Evolutionary conservation across 2,797 vertebrate species (phyloP).

Genomic region (Gorsachius magnificus): DNA sequence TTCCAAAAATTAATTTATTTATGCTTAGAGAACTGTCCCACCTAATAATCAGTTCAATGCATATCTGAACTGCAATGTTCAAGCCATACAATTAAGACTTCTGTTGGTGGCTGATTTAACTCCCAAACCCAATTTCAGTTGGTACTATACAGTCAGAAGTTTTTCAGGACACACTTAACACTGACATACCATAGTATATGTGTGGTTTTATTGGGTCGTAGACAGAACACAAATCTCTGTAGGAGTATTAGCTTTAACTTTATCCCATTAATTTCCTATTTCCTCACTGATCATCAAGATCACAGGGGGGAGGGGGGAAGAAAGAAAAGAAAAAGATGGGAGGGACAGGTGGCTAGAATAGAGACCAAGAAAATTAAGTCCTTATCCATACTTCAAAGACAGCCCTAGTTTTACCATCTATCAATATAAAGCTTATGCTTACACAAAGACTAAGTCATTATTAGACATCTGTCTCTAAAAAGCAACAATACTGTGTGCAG

Average conservation of each 20-base stretch:
- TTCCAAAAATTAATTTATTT: background rate
- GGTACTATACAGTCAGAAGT: background rate
- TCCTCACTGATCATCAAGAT: background rate
- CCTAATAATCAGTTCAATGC: background rate
- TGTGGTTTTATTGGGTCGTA: background rate
- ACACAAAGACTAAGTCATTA: background rate
- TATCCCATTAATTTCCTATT: background rate
- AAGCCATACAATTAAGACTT: background rate
- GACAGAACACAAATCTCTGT: background rate
- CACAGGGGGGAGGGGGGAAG: too few relatives aligned
- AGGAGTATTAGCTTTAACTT: background rate
- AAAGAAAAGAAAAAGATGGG: background rate
- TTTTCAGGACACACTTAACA: background rate
- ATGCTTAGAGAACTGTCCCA: background rate
- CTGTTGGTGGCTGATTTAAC: background rate
- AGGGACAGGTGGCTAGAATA: background rate
- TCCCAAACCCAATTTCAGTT: background rate
- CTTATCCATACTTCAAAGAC: background rate
- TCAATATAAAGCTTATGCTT: background rate
- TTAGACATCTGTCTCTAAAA: background rate
- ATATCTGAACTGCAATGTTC: background rate
- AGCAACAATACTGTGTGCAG: background rate
- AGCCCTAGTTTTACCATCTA: background rate
- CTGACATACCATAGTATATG: rapidly evolving
- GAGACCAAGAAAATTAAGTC: background rate